These are phyloP conservation scores for Drosophila lacertosa DNA, from an alignment of 1,140 invertebrate genomes.

Conservation along the genomic window DNA sequence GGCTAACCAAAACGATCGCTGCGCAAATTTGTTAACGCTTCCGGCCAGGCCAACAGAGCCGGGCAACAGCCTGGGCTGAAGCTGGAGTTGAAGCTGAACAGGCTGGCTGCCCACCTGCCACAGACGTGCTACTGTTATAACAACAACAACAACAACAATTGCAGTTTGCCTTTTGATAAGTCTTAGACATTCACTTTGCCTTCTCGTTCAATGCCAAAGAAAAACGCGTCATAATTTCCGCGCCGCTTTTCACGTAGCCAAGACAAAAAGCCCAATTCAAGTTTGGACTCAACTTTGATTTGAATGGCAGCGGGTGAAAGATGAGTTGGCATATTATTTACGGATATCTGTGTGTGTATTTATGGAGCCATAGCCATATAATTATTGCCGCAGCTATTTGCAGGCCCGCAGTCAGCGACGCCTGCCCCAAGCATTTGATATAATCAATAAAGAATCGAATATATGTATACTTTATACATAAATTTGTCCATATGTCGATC, in stretches of 20 bases:
- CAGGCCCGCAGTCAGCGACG: background rate
- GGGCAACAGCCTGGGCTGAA: constrained; percentile 4
- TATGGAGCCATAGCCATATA: constrained; percentile 22
- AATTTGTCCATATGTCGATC: background rate
- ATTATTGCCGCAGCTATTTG: constrained; percentile 17
- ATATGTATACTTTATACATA: too few species aligned
- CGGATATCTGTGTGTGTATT: background rate
- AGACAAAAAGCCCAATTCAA: constrained; percentile 11
- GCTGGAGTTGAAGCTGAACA: constrained; percentile 15
- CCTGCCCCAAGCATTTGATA: constrained; percentile 24
- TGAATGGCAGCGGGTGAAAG: constrained; percentile 53
- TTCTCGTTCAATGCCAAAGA: constrained; percentile 64
- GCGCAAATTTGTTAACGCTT: constrained; percentile 71
- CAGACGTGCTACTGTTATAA: constrained; percentile 37
- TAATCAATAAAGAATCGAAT: constrained; percentile 15
- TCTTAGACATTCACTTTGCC: constrained; percentile 65
- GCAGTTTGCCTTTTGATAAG: constrained; percentile 37
- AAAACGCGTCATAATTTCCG: constrained; percentile 69
- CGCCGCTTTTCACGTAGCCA: constrained; percentile 36
- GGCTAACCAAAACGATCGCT: constrained; percentile 23
- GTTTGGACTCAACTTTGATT: constrained; percentile 23
- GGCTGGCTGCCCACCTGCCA: constrained; percentile 30
- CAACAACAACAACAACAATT: constrained; percentile 34
- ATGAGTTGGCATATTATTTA: constrained; percentile 58
- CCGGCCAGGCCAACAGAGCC: constrained; percentile 50